These are phyloP conservation scores for Liopterus haemorrhoidalis DNA, from an alignment of 2,888 invertebrate species.

Conservation along the genomic window DNA sequence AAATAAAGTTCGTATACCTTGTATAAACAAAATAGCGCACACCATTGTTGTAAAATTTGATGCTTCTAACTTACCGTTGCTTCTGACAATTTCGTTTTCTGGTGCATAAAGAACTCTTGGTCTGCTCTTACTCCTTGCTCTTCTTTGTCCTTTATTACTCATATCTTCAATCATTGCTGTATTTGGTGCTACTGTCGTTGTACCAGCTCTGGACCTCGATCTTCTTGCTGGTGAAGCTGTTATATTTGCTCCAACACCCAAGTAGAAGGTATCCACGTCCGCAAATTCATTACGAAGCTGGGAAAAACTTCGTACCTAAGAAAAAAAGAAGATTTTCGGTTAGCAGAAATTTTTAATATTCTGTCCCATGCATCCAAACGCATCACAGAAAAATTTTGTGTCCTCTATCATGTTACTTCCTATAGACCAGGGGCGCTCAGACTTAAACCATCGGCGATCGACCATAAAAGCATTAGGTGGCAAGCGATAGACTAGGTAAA, in stretches of 20 bases:
- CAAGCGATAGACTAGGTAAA: too few species aligned
- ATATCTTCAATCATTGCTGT: constrained; percentile 50
- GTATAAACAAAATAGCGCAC: too few species aligned
- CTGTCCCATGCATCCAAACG: too few species aligned
- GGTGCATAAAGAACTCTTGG: constrained; percentile 79
- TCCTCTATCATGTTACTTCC: too few species aligned
- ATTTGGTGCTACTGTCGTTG: constrained; percentile 46
- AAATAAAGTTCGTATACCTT: too few species aligned
- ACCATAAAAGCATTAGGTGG: too few species aligned
- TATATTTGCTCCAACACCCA: constrained; percentile 54
- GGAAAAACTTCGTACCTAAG: constrained; percentile 84
- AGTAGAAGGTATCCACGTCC: constrained; percentile 85
- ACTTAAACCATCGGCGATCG: too few species aligned
- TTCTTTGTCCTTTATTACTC: constrained; percentile 51
- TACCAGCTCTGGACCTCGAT: constrained; percentile 58
- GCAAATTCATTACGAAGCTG: constrained; percentile 88
- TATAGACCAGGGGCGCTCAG: too few species aligned
- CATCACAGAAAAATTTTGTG: too few species aligned
- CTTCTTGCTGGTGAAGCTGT: constrained; percentile 61
- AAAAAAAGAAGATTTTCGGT: constrained; percentile 14
- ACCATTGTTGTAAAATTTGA: too few species aligned
- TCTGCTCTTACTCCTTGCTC: constrained; percentile 78
- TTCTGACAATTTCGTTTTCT: constrained; percentile 73
- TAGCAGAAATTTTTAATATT: not conserved
- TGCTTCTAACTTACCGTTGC: constrained; percentile 55